These are phyloP conservation scores for Temnothorax ravouxi DNA, from an alignment of 2,888 invertebrate genomes.

Conservation along the genomic window DNA sequence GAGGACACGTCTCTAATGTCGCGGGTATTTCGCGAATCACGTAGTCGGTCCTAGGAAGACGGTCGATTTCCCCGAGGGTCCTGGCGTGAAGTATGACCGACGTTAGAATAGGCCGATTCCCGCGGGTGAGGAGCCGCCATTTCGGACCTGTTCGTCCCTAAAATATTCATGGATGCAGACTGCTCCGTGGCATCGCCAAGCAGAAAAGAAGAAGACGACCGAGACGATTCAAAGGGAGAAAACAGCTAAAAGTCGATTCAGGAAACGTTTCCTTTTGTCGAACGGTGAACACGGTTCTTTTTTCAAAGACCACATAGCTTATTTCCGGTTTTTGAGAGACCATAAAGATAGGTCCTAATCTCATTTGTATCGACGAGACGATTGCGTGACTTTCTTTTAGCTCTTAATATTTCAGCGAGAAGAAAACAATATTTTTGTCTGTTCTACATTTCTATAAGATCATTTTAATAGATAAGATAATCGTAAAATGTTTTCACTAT, in stretches of 20 bases:
- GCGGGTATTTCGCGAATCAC: constrained; percentile 54
- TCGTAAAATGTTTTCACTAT: not conserved
- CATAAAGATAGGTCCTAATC: not conserved
- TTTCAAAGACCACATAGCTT: constrained; percentile 25
- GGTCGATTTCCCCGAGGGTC: constrained; percentile 61
- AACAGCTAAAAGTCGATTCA: constrained; percentile 58
- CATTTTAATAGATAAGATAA: not conserved
- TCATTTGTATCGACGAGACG: not conserved
- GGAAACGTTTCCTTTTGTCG: constrained; percentile 38
- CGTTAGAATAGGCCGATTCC: constrained; percentile 70
- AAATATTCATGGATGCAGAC: constrained; percentile 77
- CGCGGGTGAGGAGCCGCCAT: constrained; percentile 64
- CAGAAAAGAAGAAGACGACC: constrained; percentile 29
- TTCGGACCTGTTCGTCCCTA: constrained; percentile 69
- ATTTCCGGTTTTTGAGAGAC: constrained; percentile 26
- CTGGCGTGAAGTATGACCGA: constrained; percentile 70
- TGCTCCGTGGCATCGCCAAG: constrained; percentile 41
- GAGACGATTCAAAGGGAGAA: constrained; percentile 23
- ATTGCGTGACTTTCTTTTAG: not conserved
- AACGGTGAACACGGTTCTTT: constrained; percentile 6
- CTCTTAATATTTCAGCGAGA: not conserved
- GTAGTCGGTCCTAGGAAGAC: constrained; percentile 33
- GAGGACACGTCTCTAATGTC: constrained; percentile 36
- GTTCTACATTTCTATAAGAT: not conserved
- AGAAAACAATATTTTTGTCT: not conserved